These are phyloP conservation scores for Hirundichthys speculiger DNA, from an alignment of 2,113 vertebrate species.

Conservation along the genomic window DNA sequence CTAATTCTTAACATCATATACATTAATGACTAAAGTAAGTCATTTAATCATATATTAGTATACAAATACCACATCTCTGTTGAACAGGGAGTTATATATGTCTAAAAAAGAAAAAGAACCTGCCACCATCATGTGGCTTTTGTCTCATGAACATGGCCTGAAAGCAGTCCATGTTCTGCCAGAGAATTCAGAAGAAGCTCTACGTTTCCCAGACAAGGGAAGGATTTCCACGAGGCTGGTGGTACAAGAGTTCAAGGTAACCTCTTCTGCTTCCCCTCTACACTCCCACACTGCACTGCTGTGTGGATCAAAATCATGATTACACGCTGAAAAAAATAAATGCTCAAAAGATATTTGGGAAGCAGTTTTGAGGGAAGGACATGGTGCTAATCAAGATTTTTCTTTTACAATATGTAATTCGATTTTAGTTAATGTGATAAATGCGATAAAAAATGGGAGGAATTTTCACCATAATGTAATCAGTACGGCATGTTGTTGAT, in stretches of 20 bases:
- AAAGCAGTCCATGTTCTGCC: slow-evolving; percentile 57
- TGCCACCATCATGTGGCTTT: slow-evolving; percentile 3
- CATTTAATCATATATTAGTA: no score
- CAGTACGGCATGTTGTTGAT: not conserved
- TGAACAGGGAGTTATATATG: no score
- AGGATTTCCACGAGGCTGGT: slow-evolving; percentile 42
- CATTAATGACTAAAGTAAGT: no score
- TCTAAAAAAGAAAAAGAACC: slow-evolving; percentile 1
- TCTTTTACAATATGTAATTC: no score
- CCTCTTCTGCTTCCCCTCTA: slow-evolving; percentile 49
- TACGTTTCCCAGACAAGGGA: slow-evolving; percentile 56
- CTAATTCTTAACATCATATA: no score
- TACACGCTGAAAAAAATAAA: not conserved
- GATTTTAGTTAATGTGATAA: not conserved
- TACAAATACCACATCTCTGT: no score
- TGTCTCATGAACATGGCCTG: slow-evolving; percentile 37
- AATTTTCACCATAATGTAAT: not conserved
- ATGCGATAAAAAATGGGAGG: not conserved
- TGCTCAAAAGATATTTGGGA: slow-evolving; percentile 1
- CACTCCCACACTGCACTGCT: slow-evolving; percentile 44
- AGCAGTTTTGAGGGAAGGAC: not conserved
- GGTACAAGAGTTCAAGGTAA: slow-evolving; percentile 65
- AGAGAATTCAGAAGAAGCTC: slow-evolving; percentile 50
- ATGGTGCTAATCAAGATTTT: not conserved
- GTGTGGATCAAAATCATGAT: not conserved